Evolutionary conservation across 2,888 invertebrate species (phyloP), one percentile per base, ranked within the genome.

Genomic region (Thymelicus lineola): DNA sequence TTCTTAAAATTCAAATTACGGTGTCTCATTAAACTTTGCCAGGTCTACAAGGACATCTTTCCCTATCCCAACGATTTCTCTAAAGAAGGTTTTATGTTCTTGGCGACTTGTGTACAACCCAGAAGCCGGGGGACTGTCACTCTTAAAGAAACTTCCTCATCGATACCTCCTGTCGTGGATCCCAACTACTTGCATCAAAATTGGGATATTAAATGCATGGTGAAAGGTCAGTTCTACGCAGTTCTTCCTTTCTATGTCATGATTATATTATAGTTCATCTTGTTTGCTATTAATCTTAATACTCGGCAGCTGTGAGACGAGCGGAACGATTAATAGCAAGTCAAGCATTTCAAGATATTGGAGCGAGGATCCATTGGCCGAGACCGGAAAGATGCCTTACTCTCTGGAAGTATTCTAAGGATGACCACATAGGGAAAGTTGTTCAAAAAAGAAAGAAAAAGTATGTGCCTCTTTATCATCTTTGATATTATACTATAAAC

Each of bases 111-210:
- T 74, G 80, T 96, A 74, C 96, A 97, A 79, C 96, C 98, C 0
- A 89, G 91, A 61, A 97, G 97, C 72, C 94, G 96, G 66, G 98
- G 98, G 0, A 87, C 85, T 3, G 87, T 98, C 5, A 93, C 91
- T 1, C 82, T 97, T 0, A 85, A 83, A 14, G 94, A 95, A 46
- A 81, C 85, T 38, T 94, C 95, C 78, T 95, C 96, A 7, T 84
- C 90, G 0, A 90, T 93, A 10, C 94, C 95, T 20, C 97, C 97
- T 0, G 82, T 93, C 0, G 96, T 98, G 50, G 95, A 98, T 82
- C 96, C 97, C 0, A 96, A 96, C 73, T 98, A 97, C 82, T 88
- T 98, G 72, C 87, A 95, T 48, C 86, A 95, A 4, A 81, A 88
- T 1, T 85, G 90, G 58, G 97, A 98, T 81, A 84, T 96, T 6